Evolutionary conservation across 2,888 invertebrate species (phyloP).

Genomic region (Terebella lapidaria): DNA sequence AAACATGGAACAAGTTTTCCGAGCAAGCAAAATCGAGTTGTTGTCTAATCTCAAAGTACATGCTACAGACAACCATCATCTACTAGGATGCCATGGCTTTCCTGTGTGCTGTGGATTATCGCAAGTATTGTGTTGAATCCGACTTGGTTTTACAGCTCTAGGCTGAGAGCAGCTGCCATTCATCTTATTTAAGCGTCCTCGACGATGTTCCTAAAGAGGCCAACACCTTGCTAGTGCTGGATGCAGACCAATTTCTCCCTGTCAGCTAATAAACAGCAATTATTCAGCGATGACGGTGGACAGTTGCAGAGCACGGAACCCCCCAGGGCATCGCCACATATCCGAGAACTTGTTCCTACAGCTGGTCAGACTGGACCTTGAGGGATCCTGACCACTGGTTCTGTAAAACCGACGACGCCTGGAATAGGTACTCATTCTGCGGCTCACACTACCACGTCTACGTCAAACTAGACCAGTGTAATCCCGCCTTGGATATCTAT

Average conservation of each 20-base stretch:
- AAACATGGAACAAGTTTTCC: no score
- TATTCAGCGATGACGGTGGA: constrained; percentile 23
- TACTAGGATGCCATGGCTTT: constrained; percentile 8
- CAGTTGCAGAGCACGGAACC: constrained; percentile 19
- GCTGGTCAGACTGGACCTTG: constrained; percentile 20
- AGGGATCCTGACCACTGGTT: constrained; percentile 13
- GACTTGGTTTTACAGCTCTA: constrained; percentile 21
- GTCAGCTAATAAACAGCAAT: constrained; percentile 20
- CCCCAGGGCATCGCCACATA: constrained; percentile 18
- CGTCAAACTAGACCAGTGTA: constrained; percentile 19
- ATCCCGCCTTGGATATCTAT: constrained; percentile 11
- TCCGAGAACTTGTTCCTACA: constrained; percentile 18
- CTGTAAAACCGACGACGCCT: constrained; percentile 9
- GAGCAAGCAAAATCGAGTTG: no score
- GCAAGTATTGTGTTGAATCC: constrained; percentile 23
- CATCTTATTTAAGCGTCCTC: constrained; percentile 23
- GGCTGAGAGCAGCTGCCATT: constrained; percentile 24
- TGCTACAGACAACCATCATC: constrained; percentile 11
- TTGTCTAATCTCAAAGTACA: no score
- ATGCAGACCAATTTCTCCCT: constrained; percentile 19
- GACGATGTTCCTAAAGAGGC: constrained; percentile 13
- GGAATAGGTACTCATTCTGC: constrained; percentile 14
- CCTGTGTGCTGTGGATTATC: constrained; percentile 21
- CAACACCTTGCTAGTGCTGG: constrained; percentile 16
- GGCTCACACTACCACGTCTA: constrained; percentile 23